Conservation (phyloP, 2,888 invertebrate genomes). For the Eucera pruinosa region DNA sequence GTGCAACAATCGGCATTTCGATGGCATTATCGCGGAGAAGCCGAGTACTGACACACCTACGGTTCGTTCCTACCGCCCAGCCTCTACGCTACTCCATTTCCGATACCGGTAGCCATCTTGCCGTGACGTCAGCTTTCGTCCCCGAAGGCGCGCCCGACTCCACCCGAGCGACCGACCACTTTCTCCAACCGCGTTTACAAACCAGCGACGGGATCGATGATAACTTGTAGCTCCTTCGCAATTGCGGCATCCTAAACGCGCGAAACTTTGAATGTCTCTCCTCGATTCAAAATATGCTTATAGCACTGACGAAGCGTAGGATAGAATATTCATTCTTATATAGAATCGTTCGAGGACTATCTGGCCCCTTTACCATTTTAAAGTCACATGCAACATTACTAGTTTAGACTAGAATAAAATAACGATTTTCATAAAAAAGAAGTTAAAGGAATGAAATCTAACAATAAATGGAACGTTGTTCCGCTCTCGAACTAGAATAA, state of each 20-base stretch:
- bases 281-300: neutral
- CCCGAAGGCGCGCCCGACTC: slow-evolving; percentile 67
- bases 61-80: slow-evolving; percentile 88
- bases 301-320: too few relatives aligned
- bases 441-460: too few relatives aligned
- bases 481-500: too few relatives aligned
- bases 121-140: slow-evolving; percentile 87
- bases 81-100: slow-evolving; percentile 88
- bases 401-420: too few relatives aligned
- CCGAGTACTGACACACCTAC: slow-evolving; percentile 89
- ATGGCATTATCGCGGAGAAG: slow-evolving; percentile 67
- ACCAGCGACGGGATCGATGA: slow-evolving; percentile 29
- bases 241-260: neutral
- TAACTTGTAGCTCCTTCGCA: slow-evolving; percentile 5
- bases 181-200: slow-evolving; percentile 26
- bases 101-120: slow-evolving; percentile 92
- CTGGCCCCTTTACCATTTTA: too few relatives aligned
- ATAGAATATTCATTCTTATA: too few relatives aligned
- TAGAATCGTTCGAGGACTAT: too few relatives aligned
- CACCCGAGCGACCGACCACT: slow-evolving; percentile 58
- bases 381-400: too few relatives aligned
- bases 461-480: too few relatives aligned
- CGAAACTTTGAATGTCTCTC: slow-evolving; percentile 8
- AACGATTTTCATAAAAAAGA: too few relatives aligned
- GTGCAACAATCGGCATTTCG: slow-evolving; percentile 64